Evolutionary conservation across 2,113 vertebrate genomes (phyloP), one percentile per base, ranked within the genome.

Genomic region (Bolborhynchus lineola): DNA sequence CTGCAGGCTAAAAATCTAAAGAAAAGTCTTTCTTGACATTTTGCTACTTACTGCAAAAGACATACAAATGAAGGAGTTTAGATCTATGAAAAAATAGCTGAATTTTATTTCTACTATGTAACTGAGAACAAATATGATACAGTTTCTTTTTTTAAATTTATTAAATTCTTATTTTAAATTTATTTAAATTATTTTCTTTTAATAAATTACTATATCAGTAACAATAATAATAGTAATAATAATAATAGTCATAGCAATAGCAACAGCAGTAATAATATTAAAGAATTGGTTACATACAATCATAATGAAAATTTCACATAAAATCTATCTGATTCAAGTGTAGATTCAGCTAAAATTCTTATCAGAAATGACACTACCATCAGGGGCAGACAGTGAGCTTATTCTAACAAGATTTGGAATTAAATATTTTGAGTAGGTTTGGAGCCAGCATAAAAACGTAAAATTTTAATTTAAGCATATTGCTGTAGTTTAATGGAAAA

Each of bases 1-100:
- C 87, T 82, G 28, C 53, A 85, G 82, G 72, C 25, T 86, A 86
- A 92, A 97, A 97, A 88, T 92, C 75, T 86, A 92, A 90, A 74
- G 8, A 12, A 83, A 95, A 90, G 39, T 44, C 7, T 75, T 95
- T 71, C 65, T 63, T 94, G 94, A 90, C 62, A 94, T 96, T 96
- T 97, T 84, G 26, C 42, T 70, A 17, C 33, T 75, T 74, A 41
- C 63, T 88, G 37, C 11, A 81, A 92, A 93, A 90, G 14, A 25
- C 39, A 14, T 71, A 64, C 52, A 76, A 86, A 83, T 69, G 4
- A 81, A 68, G 55, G 3, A 68, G 16, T 81, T 94, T 35, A 44
- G 18, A 42, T 83, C 26, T 60, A 49, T 35, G 60, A 80, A 85
- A 79, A 89, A 70, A 24, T 15, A 83, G 35, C 8, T 80, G 69